Percentiles rank a stretch among this genome's conserved stretches.
Conservation (phyloP, 2,113 vertebrate genomes). For the Misgurnus mizolepis region DNA sequence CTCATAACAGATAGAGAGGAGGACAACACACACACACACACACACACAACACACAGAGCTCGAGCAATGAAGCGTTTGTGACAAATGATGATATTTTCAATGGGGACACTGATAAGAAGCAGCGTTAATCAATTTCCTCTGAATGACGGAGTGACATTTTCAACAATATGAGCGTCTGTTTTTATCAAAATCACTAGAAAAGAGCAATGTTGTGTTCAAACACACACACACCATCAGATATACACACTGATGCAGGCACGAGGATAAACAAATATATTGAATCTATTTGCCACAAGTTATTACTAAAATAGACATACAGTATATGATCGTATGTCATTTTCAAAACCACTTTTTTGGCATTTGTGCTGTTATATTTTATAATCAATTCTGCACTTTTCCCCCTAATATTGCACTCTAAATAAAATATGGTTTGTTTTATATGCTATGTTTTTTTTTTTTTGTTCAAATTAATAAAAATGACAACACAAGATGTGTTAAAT, state of each 20-base stretch:
- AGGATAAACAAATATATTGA: no score
- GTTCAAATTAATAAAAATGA: no score
- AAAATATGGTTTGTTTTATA: no score
- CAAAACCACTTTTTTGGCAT: no score
- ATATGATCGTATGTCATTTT: no score
- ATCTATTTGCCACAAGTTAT: no score
- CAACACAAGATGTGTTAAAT: no score
- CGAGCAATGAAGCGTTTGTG: not conserved
- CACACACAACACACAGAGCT: constrained; percentile 29
- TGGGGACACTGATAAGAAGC: constrained; percentile 39
- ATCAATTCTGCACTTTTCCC: no score
- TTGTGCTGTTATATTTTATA: no score
- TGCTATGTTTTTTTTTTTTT: no score
- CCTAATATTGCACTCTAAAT: no score
- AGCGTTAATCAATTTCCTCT: constrained; percentile 29
- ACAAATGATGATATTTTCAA: constrained; percentile 25
- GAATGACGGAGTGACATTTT: constrained; percentile 1
- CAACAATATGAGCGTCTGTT: constrained; percentile 10
- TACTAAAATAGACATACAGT: no score
- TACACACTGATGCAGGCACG: not conserved
- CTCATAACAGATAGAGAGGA: constrained; percentile 74
- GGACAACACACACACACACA: constrained; percentile 44
- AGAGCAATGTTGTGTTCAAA: not conserved
- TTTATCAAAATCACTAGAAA: constrained; percentile 14
- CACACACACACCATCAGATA: not conserved